Evolutionary conservation across 1,140 invertebrate genomes (phyloP).

Genomic region (Drosophila sulfurigaster): DNA sequence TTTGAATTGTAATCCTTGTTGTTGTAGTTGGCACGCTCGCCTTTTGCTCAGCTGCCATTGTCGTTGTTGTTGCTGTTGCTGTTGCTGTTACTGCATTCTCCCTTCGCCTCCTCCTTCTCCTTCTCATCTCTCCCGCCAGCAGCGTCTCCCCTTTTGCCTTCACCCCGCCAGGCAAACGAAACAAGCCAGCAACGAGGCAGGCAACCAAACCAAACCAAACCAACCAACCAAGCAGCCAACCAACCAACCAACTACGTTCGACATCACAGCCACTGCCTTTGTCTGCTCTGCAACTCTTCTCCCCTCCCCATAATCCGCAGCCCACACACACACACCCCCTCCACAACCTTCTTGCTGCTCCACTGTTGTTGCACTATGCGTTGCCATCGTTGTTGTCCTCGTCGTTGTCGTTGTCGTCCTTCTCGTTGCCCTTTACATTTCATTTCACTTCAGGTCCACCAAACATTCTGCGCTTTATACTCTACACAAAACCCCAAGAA

Average conservation of each 20-base stretch:
- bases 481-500: not conserved
- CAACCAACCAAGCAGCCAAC: slow-evolving; percentile 17
- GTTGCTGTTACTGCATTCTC: slow-evolving; percentile 61
- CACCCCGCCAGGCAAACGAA: not conserved
- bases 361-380: slow-evolving; percentile 49
- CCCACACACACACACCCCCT: not conserved
- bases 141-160: not conserved
- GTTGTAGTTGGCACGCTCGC: slow-evolving; percentile 77
- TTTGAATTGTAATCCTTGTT: slow-evolving; percentile 81
- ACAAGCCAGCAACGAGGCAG: slow-evolving; percentile 6
- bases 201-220: slow-evolving; percentile 8
- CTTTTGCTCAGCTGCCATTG: slow-evolving; percentile 41
- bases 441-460: slow-evolving; percentile 53
- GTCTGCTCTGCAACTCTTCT: slow-evolving; percentile 51
- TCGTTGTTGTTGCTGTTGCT: slow-evolving; percentile 34
- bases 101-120: not conserved
- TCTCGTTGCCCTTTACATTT: slow-evolving; percentile 69
- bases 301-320: not conserved
- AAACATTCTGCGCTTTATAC: slow-evolving; percentile 46
- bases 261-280: slow-evolving; percentile 61
- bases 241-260: slow-evolving; percentile 56
- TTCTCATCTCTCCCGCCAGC: not conserved
- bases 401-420: slow-evolving; percentile 48
- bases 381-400: slow-evolving; percentile 49
- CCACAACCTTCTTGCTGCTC: slow-evolving; percentile 5